These are phyloP conservation scores for Montipora foliosa DNA, from an alignment of 64 coral and sea anemone genomes.

Conservation along the genomic window DNA sequence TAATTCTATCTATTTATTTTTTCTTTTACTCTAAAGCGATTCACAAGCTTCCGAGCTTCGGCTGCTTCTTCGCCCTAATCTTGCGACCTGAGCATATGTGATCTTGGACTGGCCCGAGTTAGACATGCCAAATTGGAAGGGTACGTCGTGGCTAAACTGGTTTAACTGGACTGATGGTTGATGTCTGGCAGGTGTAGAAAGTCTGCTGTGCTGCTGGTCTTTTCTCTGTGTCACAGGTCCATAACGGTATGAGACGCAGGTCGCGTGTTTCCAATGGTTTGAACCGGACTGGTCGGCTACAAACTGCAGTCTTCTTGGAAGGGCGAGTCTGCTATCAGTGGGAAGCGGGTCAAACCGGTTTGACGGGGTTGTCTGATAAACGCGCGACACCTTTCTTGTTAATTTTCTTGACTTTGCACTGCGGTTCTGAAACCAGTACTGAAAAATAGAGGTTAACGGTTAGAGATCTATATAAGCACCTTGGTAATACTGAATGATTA, in stretches of 20 bases:
- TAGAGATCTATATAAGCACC: too few species aligned
- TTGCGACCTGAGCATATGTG: background rate
- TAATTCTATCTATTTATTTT: too few species aligned
- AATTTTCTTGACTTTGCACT: conserved; percentile 2
- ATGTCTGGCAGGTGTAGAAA: background rate
- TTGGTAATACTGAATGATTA: too few species aligned
- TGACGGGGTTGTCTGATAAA: background rate
- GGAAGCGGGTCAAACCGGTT: background rate
- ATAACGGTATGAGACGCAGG: background rate
- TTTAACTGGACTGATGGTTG: background rate
- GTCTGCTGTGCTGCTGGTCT: background rate
- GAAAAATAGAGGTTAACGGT: background rate
- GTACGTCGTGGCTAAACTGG: background rate
- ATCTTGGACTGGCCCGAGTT: background rate
- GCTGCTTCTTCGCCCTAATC: background rate
- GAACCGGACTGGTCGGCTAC: background rate
- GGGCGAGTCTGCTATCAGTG: background rate
- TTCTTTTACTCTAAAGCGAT: too few species aligned
- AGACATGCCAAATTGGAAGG: background rate
- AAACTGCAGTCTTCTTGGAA: background rate
- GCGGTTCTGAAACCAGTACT: conserved; percentile 39
- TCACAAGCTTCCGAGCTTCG: background rate
- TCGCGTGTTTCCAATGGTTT: background rate
- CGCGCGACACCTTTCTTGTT: too few species aligned
- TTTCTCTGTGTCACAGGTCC: background rate